These are phyloP conservation scores for Ormia ochracea DNA, from an alignment of 2,888 invertebrate genomes.

Conservation along the genomic window DNA sequence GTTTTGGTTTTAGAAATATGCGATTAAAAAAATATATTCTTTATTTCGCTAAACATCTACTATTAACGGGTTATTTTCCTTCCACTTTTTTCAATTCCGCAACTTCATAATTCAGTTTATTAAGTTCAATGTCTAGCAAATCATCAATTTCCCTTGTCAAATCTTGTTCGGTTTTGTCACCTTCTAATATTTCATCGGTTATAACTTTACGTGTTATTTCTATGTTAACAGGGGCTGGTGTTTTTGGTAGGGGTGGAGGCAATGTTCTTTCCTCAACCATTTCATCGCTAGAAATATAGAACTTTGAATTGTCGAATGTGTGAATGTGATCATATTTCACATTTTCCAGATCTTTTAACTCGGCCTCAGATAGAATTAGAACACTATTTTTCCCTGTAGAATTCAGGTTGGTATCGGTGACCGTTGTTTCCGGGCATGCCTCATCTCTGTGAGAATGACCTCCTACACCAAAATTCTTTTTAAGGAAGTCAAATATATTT, in stretches of 20 bases:
- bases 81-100: slow-evolving; percentile 36
- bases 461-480: slow-evolving; percentile 73
- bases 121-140: slow-evolving; percentile 74
- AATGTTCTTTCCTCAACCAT: slow-evolving; percentile 58
- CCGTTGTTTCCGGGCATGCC: neutral
- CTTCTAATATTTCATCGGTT: slow-evolving; percentile 73
- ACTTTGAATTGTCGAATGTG: slow-evolving; percentile 73
- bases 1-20: too few species aligned
- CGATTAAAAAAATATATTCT: too few species aligned
- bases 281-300: slow-evolving; percentile 70
- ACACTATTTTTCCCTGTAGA: neutral
- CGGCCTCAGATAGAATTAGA: slow-evolving; percentile 51
- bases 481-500: slow-evolving; percentile 76
- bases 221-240: slow-evolving; percentile 74
- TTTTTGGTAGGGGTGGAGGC: slow-evolving; percentile 66
- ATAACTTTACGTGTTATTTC: slow-evolving; percentile 73
- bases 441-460: slow-evolving; percentile 66
- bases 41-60: too few species aligned
- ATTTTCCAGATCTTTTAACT: slow-evolving; percentile 67
- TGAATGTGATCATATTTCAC: slow-evolving; percentile 69
- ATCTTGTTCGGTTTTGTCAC: slow-evolving; percentile 70
- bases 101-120: slow-evolving; percentile 70
- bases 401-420: neutral
- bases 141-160: slow-evolving; percentile 74
- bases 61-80: too few species aligned